These are phyloP conservation scores for Temnothorax rugatulus DNA, from an alignment of 2,888 invertebrate genomes.

Conservation along the genomic window DNA sequence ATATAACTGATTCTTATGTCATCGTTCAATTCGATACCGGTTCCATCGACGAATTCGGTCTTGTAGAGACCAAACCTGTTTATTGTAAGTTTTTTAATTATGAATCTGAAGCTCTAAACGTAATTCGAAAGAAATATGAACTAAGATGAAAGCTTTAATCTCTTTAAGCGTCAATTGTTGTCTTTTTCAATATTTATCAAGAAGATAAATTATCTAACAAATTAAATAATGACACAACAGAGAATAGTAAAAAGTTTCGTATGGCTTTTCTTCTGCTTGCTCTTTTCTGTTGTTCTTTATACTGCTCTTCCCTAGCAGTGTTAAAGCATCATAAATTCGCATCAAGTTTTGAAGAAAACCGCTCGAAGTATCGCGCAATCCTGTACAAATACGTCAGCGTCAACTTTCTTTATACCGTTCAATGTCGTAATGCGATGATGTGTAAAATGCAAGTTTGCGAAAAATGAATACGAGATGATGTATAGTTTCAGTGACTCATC, in stretches of 20 bases:
- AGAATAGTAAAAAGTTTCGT: neutral
- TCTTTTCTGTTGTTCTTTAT: neutral
- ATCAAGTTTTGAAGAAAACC: neutral
- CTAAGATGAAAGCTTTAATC: neutral
- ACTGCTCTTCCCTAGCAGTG: neutral
- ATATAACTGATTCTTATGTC: constrained; percentile 4
- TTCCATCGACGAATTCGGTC: neutral
- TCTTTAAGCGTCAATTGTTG: neutral
- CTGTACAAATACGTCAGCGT: neutral
- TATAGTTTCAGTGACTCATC: constrained; percentile 20
- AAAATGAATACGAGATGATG: constrained; percentile 1
- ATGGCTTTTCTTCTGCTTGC: neutral
- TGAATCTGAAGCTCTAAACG: neutral
- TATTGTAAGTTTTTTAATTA: neutral
- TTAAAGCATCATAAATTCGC: constrained; percentile 1
- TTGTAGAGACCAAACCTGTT: neutral
- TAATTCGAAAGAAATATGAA: neutral
- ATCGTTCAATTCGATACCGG: neutral
- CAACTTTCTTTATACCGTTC: neutral
- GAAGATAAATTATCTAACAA: neutral
- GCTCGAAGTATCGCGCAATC: neutral
- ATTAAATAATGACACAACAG: neutral
- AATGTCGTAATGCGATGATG: neutral
- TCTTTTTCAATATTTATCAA: neutral
- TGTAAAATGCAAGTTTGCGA: neutral